Conservation (phyloP, 2,888 invertebrate species). For the Chrysodeixis includens region DNA sequence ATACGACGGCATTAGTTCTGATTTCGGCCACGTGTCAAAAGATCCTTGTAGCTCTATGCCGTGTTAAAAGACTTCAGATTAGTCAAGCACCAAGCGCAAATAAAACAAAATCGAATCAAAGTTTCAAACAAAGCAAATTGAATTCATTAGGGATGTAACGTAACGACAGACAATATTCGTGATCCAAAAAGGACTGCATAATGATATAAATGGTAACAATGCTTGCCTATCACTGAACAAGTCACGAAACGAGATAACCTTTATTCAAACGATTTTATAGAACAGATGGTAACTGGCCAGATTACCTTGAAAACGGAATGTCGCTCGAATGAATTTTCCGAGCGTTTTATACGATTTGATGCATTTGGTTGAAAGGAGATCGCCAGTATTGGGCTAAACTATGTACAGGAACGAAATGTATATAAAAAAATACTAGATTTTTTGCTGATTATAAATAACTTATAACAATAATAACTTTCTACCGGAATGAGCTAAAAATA, state of each 20-base stretch:
- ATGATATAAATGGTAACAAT: slow-evolving; percentile 50
- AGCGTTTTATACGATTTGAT: slow-evolving; percentile 38
- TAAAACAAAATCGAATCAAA: slow-evolving; percentile 19
- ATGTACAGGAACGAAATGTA: too few species aligned
- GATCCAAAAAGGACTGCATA: slow-evolving; percentile 45
- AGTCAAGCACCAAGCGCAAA: neutral
- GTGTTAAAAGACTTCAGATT: too few species aligned
- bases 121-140: slow-evolving; percentile 31
- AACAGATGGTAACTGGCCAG: slow-evolving; percentile 61
- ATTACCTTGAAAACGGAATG: slow-evolving; percentile 68
- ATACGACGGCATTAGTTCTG: too few species aligned
- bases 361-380: slow-evolving; percentile 28
- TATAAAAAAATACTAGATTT: too few species aligned
- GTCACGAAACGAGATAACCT: slow-evolving; percentile 73
- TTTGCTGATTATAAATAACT: too few species aligned
- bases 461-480: too few species aligned
- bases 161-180: slow-evolving; percentile 43
- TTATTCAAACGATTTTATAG: slow-evolving; percentile 71
- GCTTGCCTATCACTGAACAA: slow-evolving; percentile 46
- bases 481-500: too few species aligned
- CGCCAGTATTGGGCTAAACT: too few species aligned
- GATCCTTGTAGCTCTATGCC: too few species aligned
- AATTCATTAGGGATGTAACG: slow-evolving; percentile 37
- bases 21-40: too few species aligned
- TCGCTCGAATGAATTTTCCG: slow-evolving; percentile 56